Evolutionary conservation across 2,888 invertebrate genomes (phyloP), one percentile per base, ranked within the genome.

Genomic region (Bombylius discolor): DNA sequence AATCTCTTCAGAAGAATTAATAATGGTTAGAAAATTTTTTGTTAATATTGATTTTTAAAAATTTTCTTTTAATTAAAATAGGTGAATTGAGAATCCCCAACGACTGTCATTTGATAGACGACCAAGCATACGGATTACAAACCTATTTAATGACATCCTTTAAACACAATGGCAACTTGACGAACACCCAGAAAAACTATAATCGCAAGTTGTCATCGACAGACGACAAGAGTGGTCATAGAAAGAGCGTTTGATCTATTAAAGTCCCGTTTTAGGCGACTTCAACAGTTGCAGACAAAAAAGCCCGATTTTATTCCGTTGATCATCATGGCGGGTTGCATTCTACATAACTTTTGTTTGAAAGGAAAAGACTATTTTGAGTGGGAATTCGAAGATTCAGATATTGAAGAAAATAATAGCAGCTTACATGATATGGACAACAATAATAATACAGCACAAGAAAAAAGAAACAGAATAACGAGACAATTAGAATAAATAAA

Each of bases 1-100:
- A 52, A 49, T 52, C 34, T 56, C n/a, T 50, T n/a, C 31, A 50
- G 47, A 51, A 51, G 39, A 50, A 39, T 39, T 23, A 7, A 9
- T 4, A 50, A 9, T 23, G 42, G 50, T 50, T 39, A 11, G 50
- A 3, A n/a, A 36, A 39, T 23, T 42, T 1, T 1, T 11, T 7
- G 2, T 8, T 14, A 9, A 8, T 36, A 12, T 8, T 6, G 5
- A 7, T 1, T 9, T 12, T 36, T 14, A 39, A 7, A n/a, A 39
- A 9, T 5, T 14, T 39, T 50, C 3, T 13, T 12, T 49, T 14
- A 12, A 34, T 13, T 32, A 9, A 34, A 34, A 5, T 12, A 50
- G 50, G 23, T 7, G 36, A 2, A 13, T 14, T 50, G 7, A 39
- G 8, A 31, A 32, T 51, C 23, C 42, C 12, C 4, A n/a, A 44